Base-by-base conservation (phyloP, 2,888 invertebrate species). In the Clanis bilineata region DNA sequence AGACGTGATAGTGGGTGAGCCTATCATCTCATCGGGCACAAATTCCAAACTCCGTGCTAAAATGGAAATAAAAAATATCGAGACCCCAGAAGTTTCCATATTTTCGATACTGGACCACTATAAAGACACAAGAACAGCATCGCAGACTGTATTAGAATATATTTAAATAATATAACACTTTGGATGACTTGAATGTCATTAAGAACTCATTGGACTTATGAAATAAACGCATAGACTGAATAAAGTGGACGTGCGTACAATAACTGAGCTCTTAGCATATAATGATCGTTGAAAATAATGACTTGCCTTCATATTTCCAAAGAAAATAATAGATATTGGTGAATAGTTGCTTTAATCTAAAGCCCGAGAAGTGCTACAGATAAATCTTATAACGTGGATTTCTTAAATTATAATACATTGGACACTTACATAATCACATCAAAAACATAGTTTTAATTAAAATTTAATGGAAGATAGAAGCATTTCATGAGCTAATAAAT, bases 141-240 rank as follows among this genome's bases (percentile, higher is more conserved):
- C 15, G 18, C 18, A 32, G 28, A n/a, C 18, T 5, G 10, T 18
- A 51, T 51, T 28, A 51, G 9, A 70, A 68, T 67, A 62, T 18
- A 64, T 68, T 72, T 70, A 67, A 63, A 69, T 67, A 75, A 73
- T 72, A 69, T 67, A 68, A 67, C 65, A 64, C 62, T 68, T 70
- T 69, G 69, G 67, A 70, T 69, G 67, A 63, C 63, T 71, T 71
- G 68, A 71, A 64, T 64, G 51, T 67, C 67, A 69, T 69, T 67
- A 62, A 69, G 65, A 51, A 51, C 51, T 32, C 51, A 23, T 44
- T 56, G 44, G 25, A n/a, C 15, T 43, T 56, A 43, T 43, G 56
- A 28, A 51, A 28, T 51, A 51, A 51, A 51, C 51, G 51, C 10
- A 18, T 18, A 28, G 32, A 32, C 18, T 51, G 47, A 18, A 51